These are phyloP conservation scores for Tolmerus cingulatus DNA, from an alignment of 2,888 invertebrate species.

Conservation along the genomic window DNA sequence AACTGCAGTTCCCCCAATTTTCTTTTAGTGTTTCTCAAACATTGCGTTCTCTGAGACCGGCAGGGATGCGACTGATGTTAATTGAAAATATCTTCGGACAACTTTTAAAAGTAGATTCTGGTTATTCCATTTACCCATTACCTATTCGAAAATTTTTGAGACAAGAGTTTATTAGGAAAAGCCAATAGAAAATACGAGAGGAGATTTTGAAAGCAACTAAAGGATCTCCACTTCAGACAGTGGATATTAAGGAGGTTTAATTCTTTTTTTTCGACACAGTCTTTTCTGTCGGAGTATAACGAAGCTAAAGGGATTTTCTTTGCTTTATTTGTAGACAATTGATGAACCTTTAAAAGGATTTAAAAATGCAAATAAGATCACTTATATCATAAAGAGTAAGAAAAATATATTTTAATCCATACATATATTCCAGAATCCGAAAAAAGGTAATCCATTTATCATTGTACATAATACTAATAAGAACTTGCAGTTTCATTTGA, in stretches of 20 bases:
- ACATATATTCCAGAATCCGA: no score
- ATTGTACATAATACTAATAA: no score
- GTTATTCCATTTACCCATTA: neutral
- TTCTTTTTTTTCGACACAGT: neutral
- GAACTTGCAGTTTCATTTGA: no score
- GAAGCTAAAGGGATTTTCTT: neutral
- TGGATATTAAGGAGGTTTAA: neutral
- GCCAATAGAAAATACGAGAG: neutral
- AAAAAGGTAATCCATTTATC: no score
- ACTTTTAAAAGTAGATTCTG: neutral
- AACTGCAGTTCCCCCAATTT: neutral
- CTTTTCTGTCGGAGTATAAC: neutral
- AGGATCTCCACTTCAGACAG: neutral
- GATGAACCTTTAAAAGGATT: neutral
- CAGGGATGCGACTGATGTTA: neutral
- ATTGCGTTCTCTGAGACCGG: neutral
- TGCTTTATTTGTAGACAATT: neutral
- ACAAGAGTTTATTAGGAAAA: neutral
- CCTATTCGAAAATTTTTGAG: neutral
- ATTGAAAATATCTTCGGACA: neutral
- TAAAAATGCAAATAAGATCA: neutral
- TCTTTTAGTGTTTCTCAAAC: neutral
- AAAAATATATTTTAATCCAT: no score
- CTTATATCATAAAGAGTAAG: no score
- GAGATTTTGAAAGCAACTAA: neutral